Evolutionary conservation across 2,888 invertebrate genomes (phyloP).

Genomic region (Drosophila recens): DNA sequence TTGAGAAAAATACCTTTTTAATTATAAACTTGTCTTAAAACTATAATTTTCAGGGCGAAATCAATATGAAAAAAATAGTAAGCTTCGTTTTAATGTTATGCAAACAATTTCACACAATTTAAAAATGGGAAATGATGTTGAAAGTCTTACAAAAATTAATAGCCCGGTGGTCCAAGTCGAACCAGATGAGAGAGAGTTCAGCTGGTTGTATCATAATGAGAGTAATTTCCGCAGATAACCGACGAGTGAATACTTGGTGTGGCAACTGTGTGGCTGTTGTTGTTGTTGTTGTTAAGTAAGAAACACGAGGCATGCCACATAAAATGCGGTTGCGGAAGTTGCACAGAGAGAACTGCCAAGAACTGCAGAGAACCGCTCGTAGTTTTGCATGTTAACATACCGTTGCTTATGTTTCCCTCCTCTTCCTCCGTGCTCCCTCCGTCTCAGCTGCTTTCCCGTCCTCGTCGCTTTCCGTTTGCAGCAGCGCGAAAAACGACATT

Average conservation of each 20-base stretch:
- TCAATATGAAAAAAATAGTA: not conserved
- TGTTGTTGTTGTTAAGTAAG: constrained; percentile 31
- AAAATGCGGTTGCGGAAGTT: constrained; percentile 45
- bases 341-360: constrained; percentile 6
- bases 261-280: constrained; percentile 7
- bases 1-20: not conserved
- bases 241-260: not conserved
- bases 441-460: not conserved
- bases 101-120: too few relatives aligned
- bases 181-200: not conserved
- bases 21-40: too few relatives aligned
- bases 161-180: not conserved
- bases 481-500: constrained; percentile 51
- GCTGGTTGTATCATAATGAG: constrained; percentile 2
- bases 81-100: too few relatives aligned
- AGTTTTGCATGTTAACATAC: constrained; percentile 56
- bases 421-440: too few relatives aligned
- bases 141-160: too few relatives aligned
- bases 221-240: constrained; percentile 12
- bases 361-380: constrained; percentile 16
- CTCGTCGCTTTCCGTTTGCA: constrained; percentile 5
- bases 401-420: constrained; percentile 28
- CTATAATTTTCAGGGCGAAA: too few relatives aligned
- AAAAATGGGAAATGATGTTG: too few relatives aligned
- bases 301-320: constrained; percentile 47